Percentiles rank a stretch among this genome's conserved stretches.
Evolutionary conservation across 2,888 invertebrate species (phyloP).

Genomic region (Pecten maximus): DNA sequence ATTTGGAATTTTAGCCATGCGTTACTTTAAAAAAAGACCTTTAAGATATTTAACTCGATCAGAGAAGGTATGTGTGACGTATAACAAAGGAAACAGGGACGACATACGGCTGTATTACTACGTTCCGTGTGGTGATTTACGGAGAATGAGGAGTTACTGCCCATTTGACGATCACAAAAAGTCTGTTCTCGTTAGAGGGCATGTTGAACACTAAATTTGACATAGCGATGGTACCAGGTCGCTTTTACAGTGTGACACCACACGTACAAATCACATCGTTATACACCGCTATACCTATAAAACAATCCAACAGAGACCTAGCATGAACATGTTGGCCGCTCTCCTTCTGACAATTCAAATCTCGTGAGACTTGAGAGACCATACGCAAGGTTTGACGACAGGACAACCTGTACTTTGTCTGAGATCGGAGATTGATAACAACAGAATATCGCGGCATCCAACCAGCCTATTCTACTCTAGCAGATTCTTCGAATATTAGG

Average conservation of each 20-base stretch:
- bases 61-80: too few species aligned
- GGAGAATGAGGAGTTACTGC: neutral
- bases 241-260: neutral
- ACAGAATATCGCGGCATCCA: too few species aligned
- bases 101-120: too few species aligned
- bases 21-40: too few species aligned
- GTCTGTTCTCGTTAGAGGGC: neutral
- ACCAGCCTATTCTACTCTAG: too few species aligned
- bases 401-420: neutral
- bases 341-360: conserved; percentile 11
- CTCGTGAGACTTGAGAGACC: neutral
- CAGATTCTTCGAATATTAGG: too few species aligned
- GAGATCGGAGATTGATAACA: neutral
- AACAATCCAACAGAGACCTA: neutral
- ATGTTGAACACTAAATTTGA: neutral
- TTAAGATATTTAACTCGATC: too few species aligned
- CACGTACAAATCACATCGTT: neutral
- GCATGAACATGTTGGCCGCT: neutral
- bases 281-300: neutral
- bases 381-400: neutral
- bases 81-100: too few species aligned
- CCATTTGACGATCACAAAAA: neutral
- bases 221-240: neutral
- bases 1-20: too few species aligned
- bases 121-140: neutral